phyloP scores from a whole-genome alignment of 1,140 invertebrate species.

The Tachypleus tridentatus region DNA sequence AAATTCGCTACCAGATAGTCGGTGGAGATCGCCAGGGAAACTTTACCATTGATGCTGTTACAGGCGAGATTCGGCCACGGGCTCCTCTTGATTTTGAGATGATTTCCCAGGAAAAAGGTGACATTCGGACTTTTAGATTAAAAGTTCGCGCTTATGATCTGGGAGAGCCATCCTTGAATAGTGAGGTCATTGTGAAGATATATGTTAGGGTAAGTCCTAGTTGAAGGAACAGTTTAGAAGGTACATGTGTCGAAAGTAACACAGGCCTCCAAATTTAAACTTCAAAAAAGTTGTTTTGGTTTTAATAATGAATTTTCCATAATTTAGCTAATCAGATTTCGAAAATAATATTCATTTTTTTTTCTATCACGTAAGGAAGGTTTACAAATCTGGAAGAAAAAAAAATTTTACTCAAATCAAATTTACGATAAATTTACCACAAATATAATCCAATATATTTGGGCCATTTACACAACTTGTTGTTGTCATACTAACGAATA shows the following conservation, averaged over 20 bases:
- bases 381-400: not conserved
- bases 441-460: too few species aligned
- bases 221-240: too few species aligned
- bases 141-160: slow-evolving; percentile 64
- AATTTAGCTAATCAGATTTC: not conserved
- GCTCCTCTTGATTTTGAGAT: slow-evolving; percentile 65
- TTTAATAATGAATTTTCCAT: not conserved
- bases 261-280: too few species aligned
- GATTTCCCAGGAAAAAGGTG: slow-evolving; percentile 40
- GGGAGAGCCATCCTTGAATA: slow-evolving; percentile 58
- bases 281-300: too few species aligned
- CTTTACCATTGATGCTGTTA: slow-evolving; percentile 63
- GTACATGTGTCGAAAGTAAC: too few species aligned
- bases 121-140: slow-evolving; percentile 55
- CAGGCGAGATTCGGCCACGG: slow-evolving; percentile 54
- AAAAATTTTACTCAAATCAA: too few species aligned
- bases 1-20: slow-evolving; percentile 67
- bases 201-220: slow-evolving; percentile 44
- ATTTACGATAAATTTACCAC: too few species aligned
- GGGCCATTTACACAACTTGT: too few species aligned
- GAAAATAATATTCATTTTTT: not conserved
- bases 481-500: too few species aligned
- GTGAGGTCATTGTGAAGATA: slow-evolving; percentile 58
- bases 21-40: slow-evolving; percentile 55
- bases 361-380: not conserved